Conservation (phyloP, 2,888 invertebrate genomes). For the Plagodis pulveraria region DNA sequence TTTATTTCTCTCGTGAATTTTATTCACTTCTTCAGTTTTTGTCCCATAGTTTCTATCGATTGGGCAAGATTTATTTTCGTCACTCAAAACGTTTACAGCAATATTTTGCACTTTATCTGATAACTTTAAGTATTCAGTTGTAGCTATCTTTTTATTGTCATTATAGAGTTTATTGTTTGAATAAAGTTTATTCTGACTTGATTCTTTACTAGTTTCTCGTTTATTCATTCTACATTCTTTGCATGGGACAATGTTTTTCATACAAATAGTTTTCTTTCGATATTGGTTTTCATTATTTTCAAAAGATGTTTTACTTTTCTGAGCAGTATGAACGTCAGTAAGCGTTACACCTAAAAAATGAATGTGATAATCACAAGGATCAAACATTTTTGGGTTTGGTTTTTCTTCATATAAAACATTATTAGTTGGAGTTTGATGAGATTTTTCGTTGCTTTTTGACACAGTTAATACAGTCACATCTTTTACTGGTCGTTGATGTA, state of each 20-base stretch:
- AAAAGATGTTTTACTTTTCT: conserved; percentile 19
- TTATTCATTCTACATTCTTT: neutral
- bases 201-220: neutral
- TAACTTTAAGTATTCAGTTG: neutral
- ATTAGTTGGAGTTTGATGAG: conserved; percentile 5
- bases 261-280: neutral
- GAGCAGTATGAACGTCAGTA: conserved; percentile 42
- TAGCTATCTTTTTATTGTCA: neutral
- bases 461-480: conserved; percentile 5
- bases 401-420: conserved; percentile 28
- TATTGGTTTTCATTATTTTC: conserved; percentile 5
- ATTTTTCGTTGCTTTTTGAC: neutral
- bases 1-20: too few species aligned
- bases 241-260: neutral
- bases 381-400: conserved; percentile 24
- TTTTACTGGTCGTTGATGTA: conserved; percentile 3
- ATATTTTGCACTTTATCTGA: neutral
- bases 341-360: conserved; percentile 74
- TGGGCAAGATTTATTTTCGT: neutral
- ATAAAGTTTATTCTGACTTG: neutral
- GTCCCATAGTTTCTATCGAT: too few species aligned
- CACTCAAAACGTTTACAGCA: neutral
- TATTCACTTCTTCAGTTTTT: too few species aligned
- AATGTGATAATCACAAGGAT: conserved; percentile 54
- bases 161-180: neutral